Base-by-base conservation (phyloP, 1,140 invertebrate genomes). In the Ptiloglossa arizonensis region DNA sequence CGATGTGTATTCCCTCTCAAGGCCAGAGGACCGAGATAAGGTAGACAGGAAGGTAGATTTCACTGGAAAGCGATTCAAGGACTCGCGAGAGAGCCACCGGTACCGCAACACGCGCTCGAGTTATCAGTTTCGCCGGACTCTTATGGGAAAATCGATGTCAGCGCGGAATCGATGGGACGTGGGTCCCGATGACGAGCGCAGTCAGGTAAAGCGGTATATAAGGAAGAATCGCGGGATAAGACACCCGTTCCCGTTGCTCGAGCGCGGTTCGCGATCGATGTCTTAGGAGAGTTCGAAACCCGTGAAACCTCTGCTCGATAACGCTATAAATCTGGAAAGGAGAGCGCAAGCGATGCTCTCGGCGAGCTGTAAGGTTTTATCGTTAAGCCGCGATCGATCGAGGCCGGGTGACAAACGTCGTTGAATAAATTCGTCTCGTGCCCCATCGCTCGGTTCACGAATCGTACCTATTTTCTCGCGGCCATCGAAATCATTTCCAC, bases 391-490 rank as follows among this genome's bases (percentile, higher is more conserved):
- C 38, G 82, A 81, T 84, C 82, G 74, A 81, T 85, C 83, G 66
- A 79, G 63, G 70, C 64, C 35, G 27, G n/a, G 82, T 84, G 83
- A 85, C 83, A 85, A 85, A 85, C 83, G 69, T 74, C 79, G 70
- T 52, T 81, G 79, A 84, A 85, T 85, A 83, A 85, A 85, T 81
- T 84, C 78, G 78, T 80, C 27, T n/a, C n/a, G n/a, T n/a, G n/a
- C n/a, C n/a, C n/a, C n/a, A n/a, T n/a, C n/a, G n/a, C n/a, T n/a
- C n/a, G n/a, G n/a, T n/a, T n/a, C n/a, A n/a, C n/a, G n/a, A n/a
- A n/a, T n/a, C n/a, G n/a, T n/a, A n/a, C n/a, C n/a, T n/a, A n/a
- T n/a, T n/a, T n/a, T n/a, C n/a, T n/a, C n/a, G n/a, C n/a, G n/a
- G n/a, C n/a, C n/a, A n/a, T n/a, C n/a, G n/a, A n/a, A n/a, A n/a